Evolutionary conservation across 2,113 vertebrate species (phyloP).

Genomic region (Phyllopteryx taeniolatus): DNA sequence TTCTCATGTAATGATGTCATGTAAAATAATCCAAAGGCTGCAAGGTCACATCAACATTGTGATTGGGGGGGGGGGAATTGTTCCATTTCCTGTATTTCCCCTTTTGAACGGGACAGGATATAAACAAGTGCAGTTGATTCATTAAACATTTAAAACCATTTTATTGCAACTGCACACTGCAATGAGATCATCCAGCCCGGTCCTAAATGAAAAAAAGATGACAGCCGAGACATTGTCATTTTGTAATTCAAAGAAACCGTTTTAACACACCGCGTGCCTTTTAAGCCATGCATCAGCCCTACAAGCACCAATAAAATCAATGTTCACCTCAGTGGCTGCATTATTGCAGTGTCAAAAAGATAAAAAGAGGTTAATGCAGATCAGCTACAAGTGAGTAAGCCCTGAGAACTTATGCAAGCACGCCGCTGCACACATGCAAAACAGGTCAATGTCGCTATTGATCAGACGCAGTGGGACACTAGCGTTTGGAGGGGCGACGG

Average conservation of each 20-base stretch:
- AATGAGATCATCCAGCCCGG: not conserved
- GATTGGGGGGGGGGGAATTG: no score
- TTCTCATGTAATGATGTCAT: not conserved
- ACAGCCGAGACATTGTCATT: not conserved
- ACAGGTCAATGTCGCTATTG: constrained; percentile 54
- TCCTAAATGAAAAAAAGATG: not conserved
- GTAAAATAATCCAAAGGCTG: not conserved
- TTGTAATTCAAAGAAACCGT: not conserved
- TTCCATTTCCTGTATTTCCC: not conserved
- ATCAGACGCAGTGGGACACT: constrained; percentile 28
- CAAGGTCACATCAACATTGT: not conserved
- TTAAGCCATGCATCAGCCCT: not conserved
- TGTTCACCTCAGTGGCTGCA: constrained; percentile 26
- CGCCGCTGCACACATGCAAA: constrained; percentile 27
- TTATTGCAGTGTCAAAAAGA: constrained; percentile 35
- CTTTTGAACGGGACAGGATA: not conserved
- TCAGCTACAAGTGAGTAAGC: constrained; percentile 30
- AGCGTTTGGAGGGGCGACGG: constrained; percentile 25
- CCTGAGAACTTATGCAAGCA: constrained; percentile 4
- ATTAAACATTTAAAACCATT: not conserved
- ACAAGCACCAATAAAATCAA: constrained; percentile 16
- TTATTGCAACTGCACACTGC: not conserved
- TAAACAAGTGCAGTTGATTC: not conserved
- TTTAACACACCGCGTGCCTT: not conserved
- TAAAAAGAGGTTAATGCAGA: constrained; percentile 52